Evolutionary conservation across 2,113 vertebrate species (phyloP).

Genomic region (Colistium nudipinnis): DNA sequence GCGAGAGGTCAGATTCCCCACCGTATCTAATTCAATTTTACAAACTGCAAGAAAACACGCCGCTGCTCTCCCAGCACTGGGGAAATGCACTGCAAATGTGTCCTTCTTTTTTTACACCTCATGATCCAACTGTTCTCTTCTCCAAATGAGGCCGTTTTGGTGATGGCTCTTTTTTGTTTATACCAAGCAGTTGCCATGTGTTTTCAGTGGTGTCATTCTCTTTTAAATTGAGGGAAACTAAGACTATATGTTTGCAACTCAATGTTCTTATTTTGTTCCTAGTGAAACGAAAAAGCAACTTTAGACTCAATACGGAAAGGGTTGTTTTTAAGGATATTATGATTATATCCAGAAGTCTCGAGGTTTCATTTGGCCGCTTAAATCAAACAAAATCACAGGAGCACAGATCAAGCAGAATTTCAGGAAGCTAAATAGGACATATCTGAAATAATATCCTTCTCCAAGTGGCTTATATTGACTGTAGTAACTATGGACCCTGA

Average conservation of each 20-base stretch:
- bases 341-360: not conserved
- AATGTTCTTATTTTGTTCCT: not conserved
- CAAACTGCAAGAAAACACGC: slow-evolving; percentile 84
- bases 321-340: not conserved
- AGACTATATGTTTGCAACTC: too few species aligned
- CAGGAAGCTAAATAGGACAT: not conserved
- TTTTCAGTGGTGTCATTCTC: too few species aligned
- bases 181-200: too few species aligned
- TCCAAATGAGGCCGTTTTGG: not conserved
- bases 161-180: not conserved
- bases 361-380: not conserved
- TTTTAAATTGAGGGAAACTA: not conserved
- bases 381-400: not conserved
- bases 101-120: slow-evolving; percentile 35
- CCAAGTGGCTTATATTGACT: not conserved
- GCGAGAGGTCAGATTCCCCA: slow-evolving; percentile 83
- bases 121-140: slow-evolving; percentile 7
- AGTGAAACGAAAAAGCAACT: not conserved
- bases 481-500: not conserved
- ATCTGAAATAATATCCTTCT: not conserved
- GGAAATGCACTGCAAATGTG: slow-evolving; percentile 44
- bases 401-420: slow-evolving; percentile 1
- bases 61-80: slow-evolving; percentile 58
- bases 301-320: not conserved
- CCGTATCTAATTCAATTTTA: slow-evolving; percentile 87